These are phyloP conservation scores for Celastrina argiolus DNA, from an alignment of 2,888 invertebrate species.

Conservation along the genomic window DNA sequence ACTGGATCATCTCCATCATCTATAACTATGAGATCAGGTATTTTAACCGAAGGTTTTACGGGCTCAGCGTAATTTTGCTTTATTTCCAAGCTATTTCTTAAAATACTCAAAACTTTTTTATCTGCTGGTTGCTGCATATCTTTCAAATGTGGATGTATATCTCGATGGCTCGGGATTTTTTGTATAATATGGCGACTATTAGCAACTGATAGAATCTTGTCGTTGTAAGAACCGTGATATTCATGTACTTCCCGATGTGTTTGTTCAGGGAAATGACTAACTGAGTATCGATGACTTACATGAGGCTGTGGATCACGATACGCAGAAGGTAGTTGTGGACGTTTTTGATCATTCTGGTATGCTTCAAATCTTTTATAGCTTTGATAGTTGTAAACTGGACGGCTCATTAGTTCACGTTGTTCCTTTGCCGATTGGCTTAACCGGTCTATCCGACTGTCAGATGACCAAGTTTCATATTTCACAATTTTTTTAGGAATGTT, in stretches of 20 bases:
- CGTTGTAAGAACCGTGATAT: conserved; percentile 57
- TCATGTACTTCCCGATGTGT: conserved; percentile 52
- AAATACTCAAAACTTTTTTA: conserved; percentile 83
- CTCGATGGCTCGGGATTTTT: conserved; percentile 62
- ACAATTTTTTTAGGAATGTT: conserved; percentile 74
- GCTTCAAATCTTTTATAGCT: conserved; percentile 67
- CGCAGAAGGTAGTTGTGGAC: conserved; percentile 43
- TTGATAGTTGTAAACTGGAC: conserved; percentile 66
- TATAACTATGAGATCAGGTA: conserved; percentile 71
- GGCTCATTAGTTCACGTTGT: conserved; percentile 64
- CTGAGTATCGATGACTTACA: conserved; percentile 51
- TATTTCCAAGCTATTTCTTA: conserved; percentile 84
- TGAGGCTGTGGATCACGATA: conserved; percentile 57
- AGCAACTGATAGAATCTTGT: conserved; percentile 46
- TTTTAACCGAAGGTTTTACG: conserved; percentile 65
- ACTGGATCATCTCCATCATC: conserved; percentile 70
- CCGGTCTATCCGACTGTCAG: conserved; percentile 66
- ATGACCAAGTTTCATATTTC: conserved; percentile 67
- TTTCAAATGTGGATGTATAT: conserved; percentile 51
- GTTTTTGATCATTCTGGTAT: conserved; percentile 64
- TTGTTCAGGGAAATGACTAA: conserved; percentile 49
- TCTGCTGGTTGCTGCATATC: conserved; percentile 77
- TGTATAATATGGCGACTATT: conserved; percentile 61
- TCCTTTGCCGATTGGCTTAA: conserved; percentile 58
- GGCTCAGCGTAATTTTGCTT: conserved; percentile 77